phyloP scores from a whole-genome alignment of 2,113 vertebrate genomes.

The Antechinus flavipes region DNA sequence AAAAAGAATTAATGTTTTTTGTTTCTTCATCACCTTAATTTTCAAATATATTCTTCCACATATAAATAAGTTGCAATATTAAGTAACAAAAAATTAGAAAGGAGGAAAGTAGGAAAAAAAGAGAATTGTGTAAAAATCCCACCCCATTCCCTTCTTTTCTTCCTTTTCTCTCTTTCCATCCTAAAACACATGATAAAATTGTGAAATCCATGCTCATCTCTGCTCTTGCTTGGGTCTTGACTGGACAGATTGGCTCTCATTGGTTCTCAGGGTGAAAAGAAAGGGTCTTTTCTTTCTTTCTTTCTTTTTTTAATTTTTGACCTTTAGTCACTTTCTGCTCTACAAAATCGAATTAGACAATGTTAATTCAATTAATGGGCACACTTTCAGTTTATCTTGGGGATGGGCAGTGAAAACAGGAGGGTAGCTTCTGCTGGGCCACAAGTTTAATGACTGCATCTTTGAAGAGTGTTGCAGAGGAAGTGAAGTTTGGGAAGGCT shows the following conservation, averaged over 20 bases:
- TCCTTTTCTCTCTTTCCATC: neutral
- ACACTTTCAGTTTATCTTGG: conserved; percentile 81
- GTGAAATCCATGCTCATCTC: neutral
- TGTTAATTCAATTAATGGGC: conserved; percentile 87
- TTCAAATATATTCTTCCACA: neutral
- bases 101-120: neutral
- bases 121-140: neutral
- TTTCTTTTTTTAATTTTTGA: neutral
- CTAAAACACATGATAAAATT: neutral
- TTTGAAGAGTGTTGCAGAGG: conserved; percentile 84
- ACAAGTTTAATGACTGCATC: conserved; percentile 85
- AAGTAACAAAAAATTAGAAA: neutral
- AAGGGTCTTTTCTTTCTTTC: conserved; percentile 30
- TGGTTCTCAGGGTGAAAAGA: neutral
- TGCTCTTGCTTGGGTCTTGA: conserved; percentile 1
- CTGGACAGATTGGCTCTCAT: neutral
- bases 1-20: too few relatives aligned
- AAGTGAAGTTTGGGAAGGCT: conserved; percentile 86
- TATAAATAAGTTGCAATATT: neutral
- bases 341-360: conserved; percentile 82
- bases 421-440: conserved; percentile 82
- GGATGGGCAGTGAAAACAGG: conserved; percentile 76
- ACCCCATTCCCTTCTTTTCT: neutral
- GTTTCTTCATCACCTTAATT: too few relatives aligned
- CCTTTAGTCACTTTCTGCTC: conserved; percentile 77